phyloP scores from a whole-genome alignment of 2,888 invertebrate species.

The Microctonus brassicae region DNA sequence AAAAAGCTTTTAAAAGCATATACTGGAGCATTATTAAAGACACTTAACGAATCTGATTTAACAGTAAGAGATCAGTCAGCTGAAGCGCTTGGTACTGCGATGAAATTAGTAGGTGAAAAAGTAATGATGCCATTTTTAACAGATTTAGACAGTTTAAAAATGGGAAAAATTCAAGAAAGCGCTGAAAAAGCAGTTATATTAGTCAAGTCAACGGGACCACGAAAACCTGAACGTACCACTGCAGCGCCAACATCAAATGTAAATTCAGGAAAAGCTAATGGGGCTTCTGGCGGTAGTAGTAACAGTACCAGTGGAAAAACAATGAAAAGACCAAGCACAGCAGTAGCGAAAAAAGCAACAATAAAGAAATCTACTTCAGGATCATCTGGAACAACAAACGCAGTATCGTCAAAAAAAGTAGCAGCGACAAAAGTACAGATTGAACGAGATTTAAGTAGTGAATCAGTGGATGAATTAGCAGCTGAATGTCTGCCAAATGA shows the following conservation, averaged over 20 bases:
- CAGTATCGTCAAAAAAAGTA: slow-evolving; percentile 62
- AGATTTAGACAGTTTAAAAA: slow-evolving; percentile 91
- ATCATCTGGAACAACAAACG: slow-evolving; percentile 56
- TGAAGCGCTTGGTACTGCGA: slow-evolving; percentile 92
- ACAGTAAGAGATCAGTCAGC: slow-evolving; percentile 92
- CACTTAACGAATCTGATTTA: slow-evolving; percentile 86
- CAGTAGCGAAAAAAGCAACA: slow-evolving; percentile 60
- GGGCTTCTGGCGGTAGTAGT: slow-evolving; percentile 35
- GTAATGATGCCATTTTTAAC: slow-evolving; percentile 86
- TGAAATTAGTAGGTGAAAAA: slow-evolving; percentile 95
- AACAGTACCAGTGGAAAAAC: background rate
- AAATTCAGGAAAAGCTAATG: slow-evolving; percentile 53
- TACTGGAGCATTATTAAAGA: slow-evolving; percentile 82
- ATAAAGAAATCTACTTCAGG: too few relatives aligned
- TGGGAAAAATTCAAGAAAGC: slow-evolving; percentile 94
- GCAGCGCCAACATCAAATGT: slow-evolving; percentile 71
- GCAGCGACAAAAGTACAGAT: slow-evolving; percentile 48
- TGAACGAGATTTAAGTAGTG: slow-evolving; percentile 80
- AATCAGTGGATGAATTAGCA: slow-evolving; percentile 84
- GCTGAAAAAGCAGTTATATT: slow-evolving; percentile 92
- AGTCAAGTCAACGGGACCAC: slow-evolving; percentile 77
- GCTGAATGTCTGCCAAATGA: slow-evolving; percentile 77
- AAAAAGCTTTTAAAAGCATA: slow-evolving; percentile 92
- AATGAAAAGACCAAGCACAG: slow-evolving; percentile 57
- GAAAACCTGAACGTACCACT: slow-evolving; percentile 75